phyloP scores from a whole-genome alignment of 2,797 vertebrate genomes.

The Neosilurus hyrtlii region DNA sequence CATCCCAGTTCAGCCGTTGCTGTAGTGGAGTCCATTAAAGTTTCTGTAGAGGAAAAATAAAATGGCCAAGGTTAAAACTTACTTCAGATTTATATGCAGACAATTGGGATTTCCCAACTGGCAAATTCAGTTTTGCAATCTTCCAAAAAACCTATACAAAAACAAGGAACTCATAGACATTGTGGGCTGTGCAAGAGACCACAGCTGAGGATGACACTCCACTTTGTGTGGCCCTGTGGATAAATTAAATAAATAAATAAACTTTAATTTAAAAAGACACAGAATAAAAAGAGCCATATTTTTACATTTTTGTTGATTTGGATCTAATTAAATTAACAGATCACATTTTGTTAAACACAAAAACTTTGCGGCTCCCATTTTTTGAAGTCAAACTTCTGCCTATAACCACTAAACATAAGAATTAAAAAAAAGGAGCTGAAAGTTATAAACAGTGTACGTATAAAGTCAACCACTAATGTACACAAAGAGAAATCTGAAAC shows the following conservation, averaged over 20 bases:
- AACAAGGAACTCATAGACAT: too few relatives aligned
- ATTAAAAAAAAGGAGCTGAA: not conserved
- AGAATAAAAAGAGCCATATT: too few relatives aligned
- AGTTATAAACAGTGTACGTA: not conserved
- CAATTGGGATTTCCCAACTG: too few relatives aligned
- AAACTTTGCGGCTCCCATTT: conserved; percentile 5
- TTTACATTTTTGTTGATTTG: too few relatives aligned
- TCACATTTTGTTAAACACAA: not conserved
- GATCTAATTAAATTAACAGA: not conserved
- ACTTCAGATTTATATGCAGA: not conserved
- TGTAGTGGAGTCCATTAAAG: conserved; percentile 96
- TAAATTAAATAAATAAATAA: too few relatives aligned
- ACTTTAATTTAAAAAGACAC: too few relatives aligned
- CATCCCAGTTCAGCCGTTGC: conserved; percentile 97
- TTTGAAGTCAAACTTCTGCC: not conserved
- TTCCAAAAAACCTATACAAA: too few relatives aligned
- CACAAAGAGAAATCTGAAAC: not conserved
- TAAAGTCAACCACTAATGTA: not conserved
- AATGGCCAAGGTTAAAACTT: conserved; percentile 53
- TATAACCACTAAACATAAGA: not conserved
- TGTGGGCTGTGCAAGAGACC: too few relatives aligned
- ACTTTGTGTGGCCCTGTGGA: too few relatives aligned
- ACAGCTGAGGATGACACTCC: too few relatives aligned
- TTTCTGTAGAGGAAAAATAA: conserved; percentile 79
- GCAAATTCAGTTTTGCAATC: too few relatives aligned